These are phyloP conservation scores for Buathra laborator DNA, from an alignment of 2,888 invertebrate species.

Conservation along the genomic window DNA sequence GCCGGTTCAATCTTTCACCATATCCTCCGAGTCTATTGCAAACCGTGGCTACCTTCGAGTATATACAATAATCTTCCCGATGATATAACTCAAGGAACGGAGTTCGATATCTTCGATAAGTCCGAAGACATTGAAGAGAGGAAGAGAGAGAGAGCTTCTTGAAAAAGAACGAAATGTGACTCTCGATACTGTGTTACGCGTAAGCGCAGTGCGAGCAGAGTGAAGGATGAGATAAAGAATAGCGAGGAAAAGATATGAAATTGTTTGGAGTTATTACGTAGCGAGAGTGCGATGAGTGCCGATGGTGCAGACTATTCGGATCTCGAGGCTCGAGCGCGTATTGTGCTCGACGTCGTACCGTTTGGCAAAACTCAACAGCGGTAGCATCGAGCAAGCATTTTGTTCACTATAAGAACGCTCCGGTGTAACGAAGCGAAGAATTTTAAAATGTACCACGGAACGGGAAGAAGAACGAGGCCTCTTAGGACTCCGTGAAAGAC, in stretches of 20 bases:
- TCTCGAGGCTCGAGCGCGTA: constrained; percentile 22
- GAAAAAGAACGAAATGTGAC: too few species aligned
- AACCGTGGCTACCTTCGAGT: too few species aligned
- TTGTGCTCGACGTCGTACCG: constrained; percentile 38
- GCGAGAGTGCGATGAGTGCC: constrained; percentile 17
- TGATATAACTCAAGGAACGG: too few species aligned
- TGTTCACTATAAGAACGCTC: constrained; percentile 40
- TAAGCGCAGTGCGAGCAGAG: too few species aligned
- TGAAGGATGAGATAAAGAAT: background rate
- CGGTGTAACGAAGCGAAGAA: constrained; percentile 54
- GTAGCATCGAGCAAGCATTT: constrained; percentile 23
- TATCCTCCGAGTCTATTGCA: too few species aligned
- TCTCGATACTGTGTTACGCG: too few species aligned
- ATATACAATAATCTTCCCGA: too few species aligned
- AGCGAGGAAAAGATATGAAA: background rate
- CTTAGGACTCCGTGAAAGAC: constrained; percentile 54
- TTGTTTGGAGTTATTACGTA: constrained; percentile 16
- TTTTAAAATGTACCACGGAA: constrained; percentile 47
- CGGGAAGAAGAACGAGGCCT: constrained; percentile 47
- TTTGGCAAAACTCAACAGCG: constrained; percentile 48
- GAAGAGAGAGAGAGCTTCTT: too few species aligned
- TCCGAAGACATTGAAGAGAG: too few species aligned
- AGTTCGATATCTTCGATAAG: too few species aligned
- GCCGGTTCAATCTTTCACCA: background rate
- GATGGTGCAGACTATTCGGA: constrained; percentile 16